These are phyloP conservation scores for Sylvia atricapilla DNA, from an alignment of 2,113 vertebrate species.

Conservation along the genomic window DNA sequence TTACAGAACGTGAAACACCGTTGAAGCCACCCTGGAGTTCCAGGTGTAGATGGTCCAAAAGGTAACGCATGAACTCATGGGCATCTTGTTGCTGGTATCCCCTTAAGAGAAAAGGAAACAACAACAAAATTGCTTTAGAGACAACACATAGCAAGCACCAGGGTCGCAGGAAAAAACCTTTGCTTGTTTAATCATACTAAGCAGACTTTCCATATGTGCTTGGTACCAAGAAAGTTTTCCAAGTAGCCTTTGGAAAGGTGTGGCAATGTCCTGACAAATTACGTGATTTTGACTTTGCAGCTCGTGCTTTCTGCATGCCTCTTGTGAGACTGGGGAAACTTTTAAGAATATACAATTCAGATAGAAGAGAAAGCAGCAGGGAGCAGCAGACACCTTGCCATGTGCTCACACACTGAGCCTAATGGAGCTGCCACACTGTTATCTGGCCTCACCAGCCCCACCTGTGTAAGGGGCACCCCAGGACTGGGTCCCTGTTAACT, in stretches of 20 bases:
- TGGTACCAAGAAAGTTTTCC: not conserved
- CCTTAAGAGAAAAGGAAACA: conserved; percentile 69
- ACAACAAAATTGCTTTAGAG: not conserved
- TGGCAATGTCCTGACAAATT: not conserved
- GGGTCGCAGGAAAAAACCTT: not conserved
- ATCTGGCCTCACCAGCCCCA: not conserved
- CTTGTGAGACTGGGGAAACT: not conserved
- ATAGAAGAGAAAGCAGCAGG: not conserved
- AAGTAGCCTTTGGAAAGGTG: not conserved
- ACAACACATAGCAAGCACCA: not conserved
- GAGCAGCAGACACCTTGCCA: not conserved
- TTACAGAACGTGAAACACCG: conserved; percentile 77
- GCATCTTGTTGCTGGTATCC: conserved; percentile 99
- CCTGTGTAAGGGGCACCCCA: not conserved
- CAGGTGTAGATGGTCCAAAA: conserved; percentile 96
- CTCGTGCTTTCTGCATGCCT: accelerated
- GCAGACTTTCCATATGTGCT: not conserved
- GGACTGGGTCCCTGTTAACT: not conserved
- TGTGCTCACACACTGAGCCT: not conserved
- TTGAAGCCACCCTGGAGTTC: conserved; percentile 92
- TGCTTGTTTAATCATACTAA: not conserved
- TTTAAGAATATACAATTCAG: not conserved
- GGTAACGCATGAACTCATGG: conserved; percentile 98
- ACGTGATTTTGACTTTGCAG: not conserved
- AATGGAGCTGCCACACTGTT: not conserved